phyloP scores from a whole-genome alignment of 2,113 vertebrate species.

The Thamnaconus septentrionalis region DNA sequence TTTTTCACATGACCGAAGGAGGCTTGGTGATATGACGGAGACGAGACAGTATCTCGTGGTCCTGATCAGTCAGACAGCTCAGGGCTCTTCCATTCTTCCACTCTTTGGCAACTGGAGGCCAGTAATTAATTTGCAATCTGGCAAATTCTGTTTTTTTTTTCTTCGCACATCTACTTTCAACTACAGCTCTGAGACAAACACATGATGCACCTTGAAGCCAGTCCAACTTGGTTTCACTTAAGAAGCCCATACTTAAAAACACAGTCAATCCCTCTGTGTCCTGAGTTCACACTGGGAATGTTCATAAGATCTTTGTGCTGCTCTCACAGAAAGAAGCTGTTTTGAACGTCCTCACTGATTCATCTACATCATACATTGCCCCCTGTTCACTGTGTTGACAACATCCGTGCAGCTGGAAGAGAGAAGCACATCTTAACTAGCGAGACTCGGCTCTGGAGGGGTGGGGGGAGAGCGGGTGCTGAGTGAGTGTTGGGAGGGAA shows the following conservation, averaged over 20 bases:
- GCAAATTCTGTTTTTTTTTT: not conserved
- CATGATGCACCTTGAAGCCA: conserved; percentile 31
- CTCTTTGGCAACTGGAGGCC: conserved; percentile 46
- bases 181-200: conserved; percentile 28
- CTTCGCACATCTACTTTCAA: conserved; percentile 5
- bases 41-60: conserved; percentile 51
- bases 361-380: conserved; percentile 2
- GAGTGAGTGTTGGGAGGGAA: conserved; percentile 26
- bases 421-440: conserved; percentile 47
- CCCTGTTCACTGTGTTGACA: conserved; percentile 55
- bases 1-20: conserved; percentile 18
- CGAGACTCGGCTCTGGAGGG: not conserved
- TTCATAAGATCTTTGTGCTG: no score
- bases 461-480: conserved; percentile 13
- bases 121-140: conserved; percentile 35
- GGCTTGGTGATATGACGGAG: conserved; percentile 14
- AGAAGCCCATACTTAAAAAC: no score
- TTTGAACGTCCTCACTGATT: no score
- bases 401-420: conserved; percentile 43
- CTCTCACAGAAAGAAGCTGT: no score
- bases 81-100: conserved; percentile 22
- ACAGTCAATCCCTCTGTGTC: no score
- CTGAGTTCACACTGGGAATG: no score
- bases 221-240: conserved; percentile 15
- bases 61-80: conserved; percentile 45